Base-by-base conservation (phyloP, 2,113 vertebrate genomes). In the Cyphomyrus plagiostoma region DNA sequence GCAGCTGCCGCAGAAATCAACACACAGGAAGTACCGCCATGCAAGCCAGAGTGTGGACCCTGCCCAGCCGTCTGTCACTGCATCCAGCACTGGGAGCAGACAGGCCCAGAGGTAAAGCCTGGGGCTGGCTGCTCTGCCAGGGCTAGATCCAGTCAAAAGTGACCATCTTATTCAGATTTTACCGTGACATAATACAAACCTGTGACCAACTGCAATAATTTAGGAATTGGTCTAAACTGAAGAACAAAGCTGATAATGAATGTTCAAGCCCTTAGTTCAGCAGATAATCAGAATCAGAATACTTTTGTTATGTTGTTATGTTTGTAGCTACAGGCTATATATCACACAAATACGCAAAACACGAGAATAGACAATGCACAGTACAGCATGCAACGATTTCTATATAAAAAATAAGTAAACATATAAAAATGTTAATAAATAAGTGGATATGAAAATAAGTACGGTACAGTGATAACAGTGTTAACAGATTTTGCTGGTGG, bases 81-180 rank as follows among this genome's bases (percentile, higher is more conserved):
- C 95, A 91, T 91, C 95, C 3, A 80, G 92, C 56, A 90, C 92
- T 88, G 74, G 93, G 2, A 87, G 91, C 92, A 99, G 97, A 93
- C 53, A 96, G 45, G 92, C 94, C 45, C 98, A 97, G 91, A 98
- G 96, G 98, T 99, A 93, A 96, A 93, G 21, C 13, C 70, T 19
- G 70, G 30, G 74, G 15, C 11, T 80, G 74, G 74, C 74, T 19
- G 15, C 74, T 80, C 4, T 80, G 35, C 13, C 1, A 35, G 35
- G 17, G 74, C n/a, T 35, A 7, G 35, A 74, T 74, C 26, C 70
- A 74, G 70, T 13, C 30, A 39, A 35, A 17, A 77, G 13, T 77
- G 70, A 77, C 30, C 23, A 5, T 4, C 5, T 35, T 77, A 77
- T 19, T 10, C 70, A 77, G 70, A 39, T 77, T 7, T 77, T 42